Conservation (phyloP, 2,113 vertebrate species). For the Poeciliopsis occidentalis region DNA sequence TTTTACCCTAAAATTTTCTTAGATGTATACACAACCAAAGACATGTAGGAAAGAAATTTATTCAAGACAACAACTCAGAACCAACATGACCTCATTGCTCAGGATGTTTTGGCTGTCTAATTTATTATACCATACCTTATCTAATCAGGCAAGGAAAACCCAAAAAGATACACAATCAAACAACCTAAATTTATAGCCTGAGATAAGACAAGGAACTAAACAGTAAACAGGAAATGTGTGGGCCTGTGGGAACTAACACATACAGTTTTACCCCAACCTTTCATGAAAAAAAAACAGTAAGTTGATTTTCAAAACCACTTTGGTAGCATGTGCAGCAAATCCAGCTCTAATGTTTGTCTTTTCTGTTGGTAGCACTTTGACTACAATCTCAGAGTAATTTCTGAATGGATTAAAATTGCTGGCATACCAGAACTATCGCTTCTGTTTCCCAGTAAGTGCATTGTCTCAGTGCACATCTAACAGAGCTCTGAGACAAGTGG, state of each 20-base stretch:
- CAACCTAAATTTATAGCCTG: constrained; percentile 38
- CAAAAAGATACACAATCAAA: constrained; percentile 17
- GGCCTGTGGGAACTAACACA: constrained; percentile 44
- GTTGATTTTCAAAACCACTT: constrained; percentile 1
- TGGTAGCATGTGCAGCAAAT: not conserved
- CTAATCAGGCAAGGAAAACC: constrained; percentile 33
- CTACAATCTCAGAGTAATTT: not conserved
- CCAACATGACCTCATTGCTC: constrained; percentile 20
- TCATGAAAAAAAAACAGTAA: not conserved
- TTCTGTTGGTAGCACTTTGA: not conserved
- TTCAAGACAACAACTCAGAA: not conserved
- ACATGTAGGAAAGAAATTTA: not conserved
- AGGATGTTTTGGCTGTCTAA: constrained; percentile 11
- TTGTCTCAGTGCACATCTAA: not conserved
- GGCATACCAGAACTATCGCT: not conserved
- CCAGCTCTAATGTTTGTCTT: constrained; percentile 3
- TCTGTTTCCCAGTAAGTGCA: not conserved
- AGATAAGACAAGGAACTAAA: constrained; percentile 52
- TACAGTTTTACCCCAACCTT: constrained; percentile 7
- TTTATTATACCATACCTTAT: constrained; percentile 35
- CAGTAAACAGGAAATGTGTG: constrained; percentile 70
- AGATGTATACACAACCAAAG: not conserved
- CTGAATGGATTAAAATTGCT: not conserved
- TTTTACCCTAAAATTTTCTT: constrained; percentile 20
- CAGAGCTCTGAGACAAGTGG: not conserved